Conservation (phyloP, 2,797 vertebrate species). For the Microctenopoma stevenorrisi region DNA sequence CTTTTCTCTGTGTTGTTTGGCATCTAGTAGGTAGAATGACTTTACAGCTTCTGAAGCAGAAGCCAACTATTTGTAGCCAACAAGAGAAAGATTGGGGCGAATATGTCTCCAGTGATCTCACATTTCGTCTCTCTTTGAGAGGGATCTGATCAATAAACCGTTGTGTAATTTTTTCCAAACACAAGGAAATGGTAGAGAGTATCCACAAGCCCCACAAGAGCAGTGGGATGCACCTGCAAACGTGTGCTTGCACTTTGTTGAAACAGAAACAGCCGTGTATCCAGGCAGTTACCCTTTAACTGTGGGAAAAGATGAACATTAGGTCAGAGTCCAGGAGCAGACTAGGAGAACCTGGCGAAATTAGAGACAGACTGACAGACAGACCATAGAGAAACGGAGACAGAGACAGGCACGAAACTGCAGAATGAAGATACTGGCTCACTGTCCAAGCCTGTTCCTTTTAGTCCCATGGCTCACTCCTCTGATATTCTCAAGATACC, state of each 20-base stretch:
- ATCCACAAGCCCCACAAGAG: constrained; percentile 35
- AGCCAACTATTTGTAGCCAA: constrained; percentile 30
- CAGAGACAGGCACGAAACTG: constrained; percentile 33
- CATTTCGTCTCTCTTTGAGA: constrained; percentile 18
- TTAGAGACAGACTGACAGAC: constrained; percentile 29
- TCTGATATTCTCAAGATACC: constrained; percentile 57
- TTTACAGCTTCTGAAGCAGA: constrained; percentile 43
- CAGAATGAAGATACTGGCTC: constrained; percentile 37
- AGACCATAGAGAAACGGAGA: constrained; percentile 22
- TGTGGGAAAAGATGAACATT: constrained; percentile 23
- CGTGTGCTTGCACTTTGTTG: constrained; percentile 9
- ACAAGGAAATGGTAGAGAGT: constrained; percentile 16
- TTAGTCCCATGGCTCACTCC: constrained; percentile 33
- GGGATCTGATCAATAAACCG: constrained; percentile 39
- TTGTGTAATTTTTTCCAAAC: constrained; percentile 45
- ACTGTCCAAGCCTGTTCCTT: constrained; percentile 30
- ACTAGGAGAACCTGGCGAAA: constrained; percentile 32
- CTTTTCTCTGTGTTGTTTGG: constrained; percentile 27
- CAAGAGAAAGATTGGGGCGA: not conserved
- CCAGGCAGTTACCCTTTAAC: constrained; percentile 46
- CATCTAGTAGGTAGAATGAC: constrained; percentile 9
- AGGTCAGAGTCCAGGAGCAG: constrained; percentile 44
- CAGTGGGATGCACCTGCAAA: constrained; percentile 54
- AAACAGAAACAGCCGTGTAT: constrained; percentile 33
- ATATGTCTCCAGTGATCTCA: not conserved